phyloP scores from a whole-genome alignment of 2,888 invertebrate genomes.

The Tipula helvola region DNA sequence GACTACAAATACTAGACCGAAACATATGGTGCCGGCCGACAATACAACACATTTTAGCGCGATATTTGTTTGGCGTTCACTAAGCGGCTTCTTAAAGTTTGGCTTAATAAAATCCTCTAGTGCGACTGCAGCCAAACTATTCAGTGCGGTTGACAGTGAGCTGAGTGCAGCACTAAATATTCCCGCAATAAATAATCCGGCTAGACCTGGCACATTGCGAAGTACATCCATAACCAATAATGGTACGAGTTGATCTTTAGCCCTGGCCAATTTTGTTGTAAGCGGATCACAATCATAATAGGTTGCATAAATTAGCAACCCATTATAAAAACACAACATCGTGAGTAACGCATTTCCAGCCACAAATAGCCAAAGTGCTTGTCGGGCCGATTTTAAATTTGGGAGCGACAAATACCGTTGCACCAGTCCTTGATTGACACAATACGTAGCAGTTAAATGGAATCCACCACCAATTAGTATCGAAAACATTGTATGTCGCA shows the following conservation, averaged over 20 bases:
- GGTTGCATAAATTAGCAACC: conserved; percentile 38
- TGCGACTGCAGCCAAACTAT: conserved; percentile 69
- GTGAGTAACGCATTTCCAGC: not conserved
- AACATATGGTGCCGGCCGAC: conserved; percentile 50
- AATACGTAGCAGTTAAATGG: conserved; percentile 57
- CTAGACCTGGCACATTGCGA: conserved; percentile 63
- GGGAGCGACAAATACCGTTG: conserved; percentile 68
- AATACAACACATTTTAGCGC: conserved; percentile 59
- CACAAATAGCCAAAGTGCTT: not conserved
- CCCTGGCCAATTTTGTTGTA: conserved; percentile 59
- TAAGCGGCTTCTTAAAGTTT: conserved; percentile 41
- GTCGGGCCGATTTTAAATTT: not conserved
- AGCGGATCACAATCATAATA: conserved; percentile 68
- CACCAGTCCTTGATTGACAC: conserved; percentile 73
- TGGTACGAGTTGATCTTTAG: conserved; percentile 70
- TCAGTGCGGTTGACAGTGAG: conserved; percentile 67
- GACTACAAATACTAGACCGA: conserved; percentile 50
- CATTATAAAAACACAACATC: not conserved
- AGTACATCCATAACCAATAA: conserved; percentile 75
- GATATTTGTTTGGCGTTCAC: conserved; percentile 41
- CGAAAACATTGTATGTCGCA: not conserved
- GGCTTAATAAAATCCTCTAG: conserved; percentile 68
- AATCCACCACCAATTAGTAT: conserved; percentile 24
- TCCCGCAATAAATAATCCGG: conserved; percentile 80
- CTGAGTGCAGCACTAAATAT: conserved; percentile 80